A percentile compares a stretch with the other conserved stretches of the same genome.
Conservation (phyloP, 2,888 invertebrate genomes). For the Stenolophus ochropezus region DNA sequence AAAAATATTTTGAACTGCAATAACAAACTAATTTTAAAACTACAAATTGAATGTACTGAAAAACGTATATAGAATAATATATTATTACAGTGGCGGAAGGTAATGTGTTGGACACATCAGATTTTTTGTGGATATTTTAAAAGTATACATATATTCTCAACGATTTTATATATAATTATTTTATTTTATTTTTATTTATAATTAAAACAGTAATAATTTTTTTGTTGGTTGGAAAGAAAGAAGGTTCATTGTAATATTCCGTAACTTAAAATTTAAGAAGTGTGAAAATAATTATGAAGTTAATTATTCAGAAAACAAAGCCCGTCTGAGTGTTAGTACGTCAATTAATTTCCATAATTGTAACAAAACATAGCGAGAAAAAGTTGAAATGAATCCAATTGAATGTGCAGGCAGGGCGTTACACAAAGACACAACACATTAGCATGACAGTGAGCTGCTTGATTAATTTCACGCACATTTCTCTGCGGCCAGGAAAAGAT, state of each 20-base stretch:
- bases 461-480: neutral
- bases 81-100: too few species aligned
- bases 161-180: too few species aligned
- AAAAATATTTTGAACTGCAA: too few species aligned
- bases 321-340: neutral
- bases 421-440: neutral
- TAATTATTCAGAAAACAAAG: neutral
- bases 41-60: too few species aligned
- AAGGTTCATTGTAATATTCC: neutral
- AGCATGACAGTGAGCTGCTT: neutral
- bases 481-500: neutral
- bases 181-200: too few species aligned
- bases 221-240: too few species aligned
- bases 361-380: neutral
- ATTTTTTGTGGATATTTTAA: too few species aligned
- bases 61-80: too few species aligned
- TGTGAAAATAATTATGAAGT: neutral
- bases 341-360: neutral
- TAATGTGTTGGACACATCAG: too few species aligned
- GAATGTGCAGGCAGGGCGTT: neutral
- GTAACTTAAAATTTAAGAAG: neutral
- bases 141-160: too few species aligned
- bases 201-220: too few species aligned
- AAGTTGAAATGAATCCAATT: neutral
- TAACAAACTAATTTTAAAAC: too few species aligned